A percentile compares a stretch with the other conserved stretches of the same genome.
Conservation (phyloP, 2,888 invertebrate genomes). For the Epirrhoe alternata region DNA sequence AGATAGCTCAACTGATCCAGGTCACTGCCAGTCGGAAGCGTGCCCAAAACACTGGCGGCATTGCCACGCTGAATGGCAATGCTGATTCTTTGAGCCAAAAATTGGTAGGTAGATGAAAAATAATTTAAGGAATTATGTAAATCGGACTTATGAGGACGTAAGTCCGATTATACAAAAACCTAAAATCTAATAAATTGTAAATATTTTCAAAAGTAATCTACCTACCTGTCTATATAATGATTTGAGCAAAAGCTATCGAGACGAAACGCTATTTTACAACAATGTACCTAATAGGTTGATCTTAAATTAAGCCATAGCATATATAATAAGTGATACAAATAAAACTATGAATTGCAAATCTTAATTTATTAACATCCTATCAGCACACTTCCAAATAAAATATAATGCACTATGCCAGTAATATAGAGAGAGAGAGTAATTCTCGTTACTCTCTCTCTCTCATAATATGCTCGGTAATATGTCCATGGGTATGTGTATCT, state of each 20-base stretch:
- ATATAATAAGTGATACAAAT: background rate
- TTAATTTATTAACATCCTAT: background rate
- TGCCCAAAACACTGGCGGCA: no score
- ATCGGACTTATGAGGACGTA: constrained; percentile 73
- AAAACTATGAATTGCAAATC: background rate
- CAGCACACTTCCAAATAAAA: no score
- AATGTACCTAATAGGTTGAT: background rate
- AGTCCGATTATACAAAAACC: constrained; percentile 56
- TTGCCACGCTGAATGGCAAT: no score
- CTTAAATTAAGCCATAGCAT: background rate
- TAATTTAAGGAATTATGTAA: constrained; percentile 46
- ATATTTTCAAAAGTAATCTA: background rate
- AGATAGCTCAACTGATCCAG: no score
- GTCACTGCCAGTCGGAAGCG: no score
- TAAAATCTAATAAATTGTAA: constrained; percentile 5
- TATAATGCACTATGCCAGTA: no score
- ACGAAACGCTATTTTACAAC: background rate
- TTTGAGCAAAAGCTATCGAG: background rate
- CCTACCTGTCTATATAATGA: background rate
- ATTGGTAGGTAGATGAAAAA: no score
- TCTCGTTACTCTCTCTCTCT: no score
- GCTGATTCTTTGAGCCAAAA: background rate
- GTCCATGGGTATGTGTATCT: no score
- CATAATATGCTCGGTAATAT: no score
- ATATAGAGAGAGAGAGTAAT: no score